A percentile compares a stretch with the other conserved stretches of the same genome.
Conservation (phyloP, 1,140 invertebrate genomes). For the Ylistrum balloti region DNA sequence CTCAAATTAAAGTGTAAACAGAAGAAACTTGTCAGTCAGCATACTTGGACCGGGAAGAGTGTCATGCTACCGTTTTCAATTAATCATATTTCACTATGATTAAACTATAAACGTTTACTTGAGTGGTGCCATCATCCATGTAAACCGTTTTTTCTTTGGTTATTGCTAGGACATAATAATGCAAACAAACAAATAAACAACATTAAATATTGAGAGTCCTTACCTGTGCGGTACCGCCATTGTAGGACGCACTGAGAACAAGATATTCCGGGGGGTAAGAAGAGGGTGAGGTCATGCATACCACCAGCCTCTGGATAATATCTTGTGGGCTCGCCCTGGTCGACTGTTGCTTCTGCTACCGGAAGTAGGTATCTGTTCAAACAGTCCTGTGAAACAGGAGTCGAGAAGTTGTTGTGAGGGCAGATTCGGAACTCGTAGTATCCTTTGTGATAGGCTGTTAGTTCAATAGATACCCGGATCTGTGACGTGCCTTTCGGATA, state of each 20-base stretch:
- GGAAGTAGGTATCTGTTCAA: conserved; percentile 76
- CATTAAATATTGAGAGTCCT: too few relatives aligned
- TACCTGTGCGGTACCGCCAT: conserved; percentile 90
- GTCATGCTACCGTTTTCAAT: too few relatives aligned
- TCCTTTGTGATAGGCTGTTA: conserved; percentile 71
- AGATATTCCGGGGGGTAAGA: conserved; percentile 90
- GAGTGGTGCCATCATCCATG: too few relatives aligned
- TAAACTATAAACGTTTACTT: too few relatives aligned
- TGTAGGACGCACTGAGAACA: conserved; percentile 94
- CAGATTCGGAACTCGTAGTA: conserved; percentile 77
- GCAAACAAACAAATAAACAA: too few relatives aligned
- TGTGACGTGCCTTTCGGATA: conserved; percentile 73
- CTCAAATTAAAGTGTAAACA: too few relatives aligned
- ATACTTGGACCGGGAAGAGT: too few relatives aligned
- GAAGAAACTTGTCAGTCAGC: too few relatives aligned
- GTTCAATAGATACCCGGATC: conserved; percentile 63
- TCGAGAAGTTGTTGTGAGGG: conserved; percentile 79
- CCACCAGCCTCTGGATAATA: conserved; percentile 54
- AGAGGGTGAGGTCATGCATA: conserved; percentile 57
- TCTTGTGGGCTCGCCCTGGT: conserved; percentile 49
- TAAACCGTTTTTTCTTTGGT: too few relatives aligned
- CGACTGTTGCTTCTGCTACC: conserved; percentile 81
- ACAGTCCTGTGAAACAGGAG: conserved; percentile 70
- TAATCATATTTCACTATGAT: too few relatives aligned
- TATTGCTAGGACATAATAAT: too few relatives aligned